phyloP scores from a whole-genome alignment of 2,888 invertebrate species.

The Adela reaumurella region DNA sequence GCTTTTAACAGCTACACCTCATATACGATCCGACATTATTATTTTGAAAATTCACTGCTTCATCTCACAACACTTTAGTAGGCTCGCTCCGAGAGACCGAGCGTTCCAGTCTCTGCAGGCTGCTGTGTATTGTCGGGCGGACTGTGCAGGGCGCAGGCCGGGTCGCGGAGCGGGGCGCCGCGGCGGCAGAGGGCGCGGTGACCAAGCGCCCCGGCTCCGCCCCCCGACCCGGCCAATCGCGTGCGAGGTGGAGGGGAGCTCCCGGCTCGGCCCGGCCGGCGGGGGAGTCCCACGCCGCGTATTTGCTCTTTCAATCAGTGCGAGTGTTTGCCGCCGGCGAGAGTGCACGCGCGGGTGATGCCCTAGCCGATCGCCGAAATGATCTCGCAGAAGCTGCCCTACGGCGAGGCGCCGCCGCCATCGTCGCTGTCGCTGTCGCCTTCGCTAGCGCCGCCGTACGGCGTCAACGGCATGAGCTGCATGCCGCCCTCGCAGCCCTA shows the following conservation, averaged over 20 bases:
- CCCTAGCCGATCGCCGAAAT: constrained; percentile 42
- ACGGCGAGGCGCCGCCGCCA: constrained; percentile 63
- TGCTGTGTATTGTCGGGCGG: too few species aligned
- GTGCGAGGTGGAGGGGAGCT: constrained; percentile 36
- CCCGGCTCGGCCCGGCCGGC: constrained; percentile 10
- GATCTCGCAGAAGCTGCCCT: constrained; percentile 68
- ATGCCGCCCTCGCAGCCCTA: constrained; percentile 67
- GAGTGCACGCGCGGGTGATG: constrained; percentile 55
- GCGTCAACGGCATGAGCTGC: constrained; percentile 77
- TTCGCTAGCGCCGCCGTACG: constrained; percentile 73
- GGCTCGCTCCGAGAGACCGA: too few species aligned
- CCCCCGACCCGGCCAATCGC: constrained; percentile 35
- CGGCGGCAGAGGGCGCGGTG: constrained; percentile 17
- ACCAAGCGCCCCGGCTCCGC: constrained; percentile 25
- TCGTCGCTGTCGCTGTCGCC: constrained; percentile 68
- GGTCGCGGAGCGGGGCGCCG: constrained; percentile 15
- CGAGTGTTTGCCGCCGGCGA: constrained; percentile 55
- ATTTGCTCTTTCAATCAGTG: constrained; percentile 61
- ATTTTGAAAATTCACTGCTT: too few species aligned
- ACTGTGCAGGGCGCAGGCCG: neutral
- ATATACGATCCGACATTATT: too few species aligned
- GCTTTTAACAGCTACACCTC: neutral
- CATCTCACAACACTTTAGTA: too few species aligned
- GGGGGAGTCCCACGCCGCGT: constrained; percentile 35
- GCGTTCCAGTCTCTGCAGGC: too few species aligned